Evolutionary conservation across 2,113 vertebrate species (phyloP), one percentile per base, ranked within the genome.

Genomic region (Phaetusa simplex): DNA sequence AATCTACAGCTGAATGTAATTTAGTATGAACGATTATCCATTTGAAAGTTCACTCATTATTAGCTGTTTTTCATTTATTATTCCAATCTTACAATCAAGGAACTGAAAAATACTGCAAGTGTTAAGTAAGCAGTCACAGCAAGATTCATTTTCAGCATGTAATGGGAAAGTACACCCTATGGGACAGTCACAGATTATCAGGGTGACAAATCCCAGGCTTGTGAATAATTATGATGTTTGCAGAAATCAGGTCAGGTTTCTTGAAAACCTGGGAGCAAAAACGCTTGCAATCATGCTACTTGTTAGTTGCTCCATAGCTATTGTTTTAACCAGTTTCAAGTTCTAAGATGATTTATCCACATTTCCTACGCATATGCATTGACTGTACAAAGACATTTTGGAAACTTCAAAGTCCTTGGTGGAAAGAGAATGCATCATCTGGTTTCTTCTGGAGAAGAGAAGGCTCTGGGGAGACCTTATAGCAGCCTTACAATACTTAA

Each of bases 1-100:
- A 93, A 73, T 30, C 23, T 93, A 88, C 40, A 92, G 59, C 47
- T 93, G 67, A 92, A 96, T n/a, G 17, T 24, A 88, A 90, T 95
- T 84, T 78, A 32, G 8, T 61, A 86, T 79, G 61, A 96, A 56
- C 36, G 12, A 64, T 84, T 79, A 71, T 73, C 45, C 50, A 6
- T 89, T 95, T 81, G 56, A 78, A 96, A 88, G 19, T 78, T 86
- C 43, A 55, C 23, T 92, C 38, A 13, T 86, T 92, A 90, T 90
- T 92, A 91, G 27, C 21, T 4, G 1, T 5, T 94, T 90, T 78
- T 67, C 22, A 81, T 85, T 81, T 93, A 24, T 83, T 92, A 86
- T 90, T 95, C 55, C 24, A 69, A 32, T 59, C 43, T 43, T 83
- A 73, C 23, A 91, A 7, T 32, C 42, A 71, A 74, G 55, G 55